A percentile compares a stretch with the other conserved stretches of the same genome.
phyloP scores from a whole-genome alignment of 2,888 invertebrate genomes.

The Cancer borealis region DNA sequence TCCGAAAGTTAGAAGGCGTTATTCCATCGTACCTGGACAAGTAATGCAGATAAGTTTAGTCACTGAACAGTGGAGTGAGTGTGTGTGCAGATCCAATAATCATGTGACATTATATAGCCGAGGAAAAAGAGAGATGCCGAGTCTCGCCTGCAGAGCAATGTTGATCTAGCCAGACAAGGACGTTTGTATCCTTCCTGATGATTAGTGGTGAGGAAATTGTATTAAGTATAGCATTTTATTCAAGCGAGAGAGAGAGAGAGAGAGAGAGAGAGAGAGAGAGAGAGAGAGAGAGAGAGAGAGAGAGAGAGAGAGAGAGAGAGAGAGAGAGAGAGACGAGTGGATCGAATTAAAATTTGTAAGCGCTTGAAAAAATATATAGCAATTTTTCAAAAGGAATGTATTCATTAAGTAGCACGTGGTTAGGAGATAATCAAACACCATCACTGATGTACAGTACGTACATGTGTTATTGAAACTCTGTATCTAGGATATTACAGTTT shows the following conservation, averaged over 20 bases:
- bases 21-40: background rate
- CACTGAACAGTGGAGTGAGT: slow-evolving; percentile 9
- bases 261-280: slow-evolving; percentile 20
- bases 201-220: background rate
- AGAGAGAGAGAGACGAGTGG: background rate
- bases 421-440: too few relatives aligned
- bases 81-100: background rate
- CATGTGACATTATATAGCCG: slow-evolving; percentile 10
- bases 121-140: background rate
- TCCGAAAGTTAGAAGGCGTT: background rate
- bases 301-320: slow-evolving; percentile 20
- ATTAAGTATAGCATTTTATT: background rate
- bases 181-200: slow-evolving; percentile 12
- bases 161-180: background rate
- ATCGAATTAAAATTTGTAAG: too few relatives aligned
- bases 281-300: slow-evolving; percentile 20
- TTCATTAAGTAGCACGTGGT: too few relatives aligned
- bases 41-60: background rate
- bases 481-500: too few relatives aligned
- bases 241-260: background rate
- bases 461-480: too few relatives aligned
- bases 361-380: too few relatives aligned
- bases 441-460: too few relatives aligned
- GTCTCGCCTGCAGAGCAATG: background rate
- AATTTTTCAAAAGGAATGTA: too few relatives aligned